Evolutionary conservation across 1,140 invertebrate genomes (phyloP), one percentile per base, ranked within the genome.

Genomic region (Drosophila lacertosa): DNA sequence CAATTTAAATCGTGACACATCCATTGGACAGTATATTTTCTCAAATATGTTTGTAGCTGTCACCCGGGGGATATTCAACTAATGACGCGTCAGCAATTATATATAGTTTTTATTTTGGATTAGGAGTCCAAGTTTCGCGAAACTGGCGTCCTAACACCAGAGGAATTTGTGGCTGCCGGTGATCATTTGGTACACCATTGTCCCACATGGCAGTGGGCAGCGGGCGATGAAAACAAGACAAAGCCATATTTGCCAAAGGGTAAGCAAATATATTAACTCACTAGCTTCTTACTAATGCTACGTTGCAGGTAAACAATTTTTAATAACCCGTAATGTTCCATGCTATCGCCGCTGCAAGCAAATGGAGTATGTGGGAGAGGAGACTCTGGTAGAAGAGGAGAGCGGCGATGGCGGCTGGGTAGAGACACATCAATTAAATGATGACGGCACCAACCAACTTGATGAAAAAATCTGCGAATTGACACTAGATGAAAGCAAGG

Each of bases 151-250:
- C 92, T 99, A 7, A 99, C 99, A n/a, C 96, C 96, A 0, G 96
- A 97, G 89, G 96, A 99, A 92, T 99, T 99, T 94, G 93, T 99
- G 1, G 97, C 96, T 47, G 98, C 98, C 55, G 99, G 99, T 3
- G 99, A 99, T 92, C 98, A 99, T 91, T 92, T 99, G 16, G 98
- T 99, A 0, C 98, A 99, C 92, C 98, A 99, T 91, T 99, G 98
- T 92, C 99, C 99, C 0, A 99, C 99, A 1, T 99, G 99, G 99
- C 97, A 99, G 86, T 99, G 99, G 99, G 95, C 97, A 2, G 93
- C 94, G 18, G 98, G 97, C 0, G 98, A 99, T 91, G 96, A 98
- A 83, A 93, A 94, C 6, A 96, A 96, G 92, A 92, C 94, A 10
- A 96, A 98, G 90, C 92, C 95, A 3, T 99, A 99, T 92, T 93